phyloP scores from a whole-genome alignment of 2,113 vertebrate species.

The Chionis minor region DNA sequence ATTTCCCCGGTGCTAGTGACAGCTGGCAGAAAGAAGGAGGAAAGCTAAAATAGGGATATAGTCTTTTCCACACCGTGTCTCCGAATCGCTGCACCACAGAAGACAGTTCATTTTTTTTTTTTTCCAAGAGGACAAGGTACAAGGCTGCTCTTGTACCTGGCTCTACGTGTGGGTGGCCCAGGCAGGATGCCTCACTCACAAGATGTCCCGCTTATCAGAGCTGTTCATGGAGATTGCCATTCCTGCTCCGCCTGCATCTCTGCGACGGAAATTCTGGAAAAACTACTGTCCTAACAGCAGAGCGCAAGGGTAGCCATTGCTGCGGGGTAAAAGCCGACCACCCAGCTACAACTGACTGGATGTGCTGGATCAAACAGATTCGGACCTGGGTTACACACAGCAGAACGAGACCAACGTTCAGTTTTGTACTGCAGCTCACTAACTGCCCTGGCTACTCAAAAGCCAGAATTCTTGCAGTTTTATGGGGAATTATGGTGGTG shows the following conservation, averaged over 20 bases:
- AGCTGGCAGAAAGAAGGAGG: neutral
- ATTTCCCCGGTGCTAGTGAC: neutral
- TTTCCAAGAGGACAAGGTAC: neutral
- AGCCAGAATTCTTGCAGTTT: neutral
- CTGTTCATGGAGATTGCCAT: neutral
- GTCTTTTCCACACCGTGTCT: accelerated
- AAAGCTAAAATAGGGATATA: accelerated
- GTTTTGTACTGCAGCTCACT: neutral
- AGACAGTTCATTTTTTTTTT: neutral
- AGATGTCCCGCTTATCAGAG: neutral
- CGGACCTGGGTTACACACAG: accelerated
- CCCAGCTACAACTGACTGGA: neutral
- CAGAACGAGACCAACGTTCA: accelerated
- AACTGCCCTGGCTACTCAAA: neutral
- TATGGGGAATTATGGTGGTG: neutral
- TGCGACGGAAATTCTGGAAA: neutral
- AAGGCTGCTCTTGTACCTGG: neutral
- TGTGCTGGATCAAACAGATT: neutral
- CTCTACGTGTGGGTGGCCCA: accelerated
- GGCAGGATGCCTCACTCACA: accelerated
- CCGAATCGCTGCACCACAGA: neutral
- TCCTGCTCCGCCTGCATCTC: neutral
- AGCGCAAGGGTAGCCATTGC: neutral
- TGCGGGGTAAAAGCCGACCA: neutral
- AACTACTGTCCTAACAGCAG: neutral